A percentile compares a stretch with the other conserved stretches of the same genome.
Conservation (phyloP, 2,113 vertebrate species). For the Propithecus coquereli region DNA sequence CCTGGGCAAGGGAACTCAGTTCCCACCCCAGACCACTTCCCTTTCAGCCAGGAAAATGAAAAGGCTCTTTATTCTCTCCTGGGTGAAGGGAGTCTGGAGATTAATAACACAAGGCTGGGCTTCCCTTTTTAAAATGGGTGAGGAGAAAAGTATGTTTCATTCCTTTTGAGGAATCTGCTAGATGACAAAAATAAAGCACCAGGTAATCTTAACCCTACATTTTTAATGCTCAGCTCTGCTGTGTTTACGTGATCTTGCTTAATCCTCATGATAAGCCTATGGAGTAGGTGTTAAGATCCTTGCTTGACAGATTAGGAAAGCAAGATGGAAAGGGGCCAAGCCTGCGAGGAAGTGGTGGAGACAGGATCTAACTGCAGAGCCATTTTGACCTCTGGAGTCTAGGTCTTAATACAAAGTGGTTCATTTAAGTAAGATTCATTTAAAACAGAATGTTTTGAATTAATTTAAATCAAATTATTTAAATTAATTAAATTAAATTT, state of each 20-base stretch:
- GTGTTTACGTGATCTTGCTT: background rate
- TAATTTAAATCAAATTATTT: background rate
- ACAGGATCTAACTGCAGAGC: background rate
- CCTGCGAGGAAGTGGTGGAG: background rate
- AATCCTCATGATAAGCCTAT: background rate
- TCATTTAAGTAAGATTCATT: background rate
- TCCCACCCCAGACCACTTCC: background rate
- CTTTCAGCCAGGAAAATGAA: background rate
- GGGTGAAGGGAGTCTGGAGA: background rate
- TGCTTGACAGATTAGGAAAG: background rate
- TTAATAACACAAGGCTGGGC: background rate
- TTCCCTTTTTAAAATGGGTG: background rate
- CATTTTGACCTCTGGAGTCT: background rate
- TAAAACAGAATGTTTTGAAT: background rate
- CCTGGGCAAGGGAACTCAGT: background rate
- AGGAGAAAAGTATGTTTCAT: background rate
- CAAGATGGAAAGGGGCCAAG: background rate
- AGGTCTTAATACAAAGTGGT: background rate
- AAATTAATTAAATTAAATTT: background rate
- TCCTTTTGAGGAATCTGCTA: background rate
- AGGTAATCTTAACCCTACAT: background rate
- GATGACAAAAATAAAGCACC: background rate
- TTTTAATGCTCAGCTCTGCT: background rate
- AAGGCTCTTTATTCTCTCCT: background rate
- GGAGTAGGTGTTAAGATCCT: background rate